Evolutionary conservation across 2,888 invertebrate genomes (phyloP).

Genomic region (Habrosyne pyritoides): DNA sequence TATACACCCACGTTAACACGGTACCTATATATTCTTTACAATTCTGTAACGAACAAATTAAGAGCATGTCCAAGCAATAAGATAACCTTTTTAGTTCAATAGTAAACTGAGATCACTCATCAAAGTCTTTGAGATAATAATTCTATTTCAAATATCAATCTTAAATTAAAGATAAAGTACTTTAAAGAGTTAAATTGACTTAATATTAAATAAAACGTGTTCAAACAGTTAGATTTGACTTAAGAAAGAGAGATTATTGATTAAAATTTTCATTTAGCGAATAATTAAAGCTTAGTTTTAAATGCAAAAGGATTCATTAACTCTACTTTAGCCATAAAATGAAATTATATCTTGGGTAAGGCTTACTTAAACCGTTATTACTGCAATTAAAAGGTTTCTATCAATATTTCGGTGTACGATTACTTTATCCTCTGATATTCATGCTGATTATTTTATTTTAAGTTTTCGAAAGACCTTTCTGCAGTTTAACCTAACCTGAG

Average conservation of each 20-base stretch:
- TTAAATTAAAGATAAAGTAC: background rate
- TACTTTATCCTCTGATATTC: too few species aligned
- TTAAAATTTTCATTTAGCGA: background rate
- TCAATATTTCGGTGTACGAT: too few species aligned
- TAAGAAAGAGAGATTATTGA: background rate
- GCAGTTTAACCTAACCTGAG: too few species aligned
- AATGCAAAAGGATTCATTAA: background rate
- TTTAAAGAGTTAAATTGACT: background rate
- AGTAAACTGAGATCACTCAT: constrained; percentile 9
- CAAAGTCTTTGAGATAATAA: constrained; percentile 8
- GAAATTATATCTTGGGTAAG: too few species aligned
- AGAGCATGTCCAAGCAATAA: too few species aligned
- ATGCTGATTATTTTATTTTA: too few species aligned
- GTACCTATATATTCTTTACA: too few species aligned
- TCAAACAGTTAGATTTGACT: background rate
- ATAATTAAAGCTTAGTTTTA: background rate
- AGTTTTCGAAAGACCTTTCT: too few species aligned
- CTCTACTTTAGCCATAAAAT: background rate
- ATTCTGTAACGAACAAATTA: too few species aligned
- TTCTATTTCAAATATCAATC: background rate
- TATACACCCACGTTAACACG: too few species aligned
- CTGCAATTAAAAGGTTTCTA: too few species aligned
- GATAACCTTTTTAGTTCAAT: background rate
- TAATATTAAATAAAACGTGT: background rate
- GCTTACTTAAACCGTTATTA: too few species aligned